Base-by-base conservation (phyloP, 1,140 invertebrate species). In the Rhopalosiphum padi region DNA sequence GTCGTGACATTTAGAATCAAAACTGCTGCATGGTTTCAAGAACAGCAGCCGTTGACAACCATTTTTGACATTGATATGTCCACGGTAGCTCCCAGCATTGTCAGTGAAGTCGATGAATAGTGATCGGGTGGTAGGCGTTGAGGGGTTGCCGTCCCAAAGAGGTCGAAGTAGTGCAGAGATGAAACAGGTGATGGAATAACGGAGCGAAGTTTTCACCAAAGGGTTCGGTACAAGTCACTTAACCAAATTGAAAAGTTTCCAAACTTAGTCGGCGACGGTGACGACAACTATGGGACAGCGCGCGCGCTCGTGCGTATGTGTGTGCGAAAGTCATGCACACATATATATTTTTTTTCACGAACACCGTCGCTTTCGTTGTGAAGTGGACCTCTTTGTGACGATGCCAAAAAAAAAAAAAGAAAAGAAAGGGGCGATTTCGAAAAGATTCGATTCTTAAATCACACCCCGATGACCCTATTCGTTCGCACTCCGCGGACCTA, bases 371-470 rank as follows among this genome's bases (percentile, higher is more conserved):
- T 41, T 30, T n/a, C 46, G 30, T 35, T 48, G 86, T 89, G 48
- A 53, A 88, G 46, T 51, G 46, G 46, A 89, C 46, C 87, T 51
- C 48, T 53, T 89, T 89, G 87, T 89, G 35, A 35, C 35, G 48
- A 53, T 48, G 86, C 86, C 86, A 88, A 89, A 37, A 25, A 48
- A n/a, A 85, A 85, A 85, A 21, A 41, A 22, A 35, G n/a, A 35
- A 53, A 89, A 41, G 41, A 51, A 88, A 0, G 46, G 51, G 86
- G 18, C n/a, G 43, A 87, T 53, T 89, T 86, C n/a, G 41, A 86
- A 86, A 86, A 86, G 85, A 86, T 86, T 89, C n/a, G 43, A 37
- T 89, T 55, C 51, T 89, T 55, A 55, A 89, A 89, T 89, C 35
- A 55, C 88, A 55, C 88, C 48, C 22, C 35, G 48, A 51, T 55